Base-by-base conservation (phyloP, 1,140 invertebrate genomes). In the Frieseomelitta varia region DNA sequence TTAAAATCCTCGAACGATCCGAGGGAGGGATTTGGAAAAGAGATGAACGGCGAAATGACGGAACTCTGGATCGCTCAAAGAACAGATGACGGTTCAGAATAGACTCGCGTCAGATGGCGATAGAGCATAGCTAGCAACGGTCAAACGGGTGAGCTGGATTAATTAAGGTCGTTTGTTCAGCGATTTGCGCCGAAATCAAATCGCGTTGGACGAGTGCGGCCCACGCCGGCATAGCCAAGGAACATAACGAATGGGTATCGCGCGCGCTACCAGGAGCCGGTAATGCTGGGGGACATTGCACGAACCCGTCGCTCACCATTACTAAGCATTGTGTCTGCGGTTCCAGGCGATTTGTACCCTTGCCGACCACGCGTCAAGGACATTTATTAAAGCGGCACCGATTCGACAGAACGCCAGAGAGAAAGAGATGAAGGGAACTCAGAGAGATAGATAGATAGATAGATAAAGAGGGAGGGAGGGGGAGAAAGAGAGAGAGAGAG, bases 241-340 rank as follows among this genome's bases (percentile, higher is more conserved):
- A 91, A 89, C 85, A 88, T 92, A 92, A 91, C 89, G 87, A 90
- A 91, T 93, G 90, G 83, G 79, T 85, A 84, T 80, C 84, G 67
- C 69, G 77, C 65, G 63, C 84, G 83, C 75, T 86, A 89, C 90
- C 87, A 85, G 85, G 76, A 91, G 87, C 82, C 90, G 85, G 90
- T 74, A 79, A 90, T 56, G 87, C 80, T n/a, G 53, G 89, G 79
- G 85, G 68, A 84, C 84, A 69, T 76, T 87, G 81, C 86, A 79
- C 81, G 88, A 90, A 84, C 85, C 85, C 89, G 91, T 92, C 89
- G 90, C 86, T 91, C 88, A 91, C 93, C 92, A 93, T 93, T 93
- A 93, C 91, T 92, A 93, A 92, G 92, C 92, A 93, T 93, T 92
- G 92, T 93, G 92, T 93, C 91, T 93, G 93, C 91, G 93, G 93